phyloP scores from a whole-genome alignment of 2,888 invertebrate species.

The Campoletis raptor region DNA sequence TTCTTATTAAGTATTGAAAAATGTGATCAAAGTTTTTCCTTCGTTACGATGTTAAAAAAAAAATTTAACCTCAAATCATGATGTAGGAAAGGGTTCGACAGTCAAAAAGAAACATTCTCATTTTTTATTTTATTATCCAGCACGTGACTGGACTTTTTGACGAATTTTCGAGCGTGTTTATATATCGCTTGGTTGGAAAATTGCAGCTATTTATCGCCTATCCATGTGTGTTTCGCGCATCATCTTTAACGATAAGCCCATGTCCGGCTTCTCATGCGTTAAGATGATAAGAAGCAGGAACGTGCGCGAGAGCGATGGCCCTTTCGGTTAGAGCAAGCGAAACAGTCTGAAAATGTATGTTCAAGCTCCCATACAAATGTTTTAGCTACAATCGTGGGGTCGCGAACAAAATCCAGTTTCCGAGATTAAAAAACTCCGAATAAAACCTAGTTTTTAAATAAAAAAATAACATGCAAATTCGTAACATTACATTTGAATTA shows the following conservation, averaged over 20 bases:
- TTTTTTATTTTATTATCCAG: neutral
- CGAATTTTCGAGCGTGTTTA: neutral
- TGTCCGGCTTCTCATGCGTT: neutral
- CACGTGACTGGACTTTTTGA: neutral
- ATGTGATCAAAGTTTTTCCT: neutral
- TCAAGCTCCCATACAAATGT: neutral
- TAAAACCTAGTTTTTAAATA: neutral
- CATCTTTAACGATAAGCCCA: conserved; percentile 1
- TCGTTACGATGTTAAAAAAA: neutral
- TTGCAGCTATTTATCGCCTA: neutral
- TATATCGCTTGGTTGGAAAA: neutral
- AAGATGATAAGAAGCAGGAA: conserved; percentile 7
- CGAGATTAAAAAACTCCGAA: neutral
- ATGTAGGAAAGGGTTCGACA: no score
- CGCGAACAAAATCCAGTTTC: neutral
- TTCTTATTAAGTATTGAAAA: neutral
- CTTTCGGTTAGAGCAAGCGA: neutral
- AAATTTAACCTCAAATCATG: no score
- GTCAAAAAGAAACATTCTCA: neutral
- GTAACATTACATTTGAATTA: neutral
- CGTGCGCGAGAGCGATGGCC: neutral
- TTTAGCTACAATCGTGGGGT: neutral
- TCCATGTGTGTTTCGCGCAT: neutral
- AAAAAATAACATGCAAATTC: neutral
- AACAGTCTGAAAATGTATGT: neutral